Evolutionary conservation across 2,113 vertebrate species (phyloP).

Genomic region (Onychorhynchus coronatus): DNA sequence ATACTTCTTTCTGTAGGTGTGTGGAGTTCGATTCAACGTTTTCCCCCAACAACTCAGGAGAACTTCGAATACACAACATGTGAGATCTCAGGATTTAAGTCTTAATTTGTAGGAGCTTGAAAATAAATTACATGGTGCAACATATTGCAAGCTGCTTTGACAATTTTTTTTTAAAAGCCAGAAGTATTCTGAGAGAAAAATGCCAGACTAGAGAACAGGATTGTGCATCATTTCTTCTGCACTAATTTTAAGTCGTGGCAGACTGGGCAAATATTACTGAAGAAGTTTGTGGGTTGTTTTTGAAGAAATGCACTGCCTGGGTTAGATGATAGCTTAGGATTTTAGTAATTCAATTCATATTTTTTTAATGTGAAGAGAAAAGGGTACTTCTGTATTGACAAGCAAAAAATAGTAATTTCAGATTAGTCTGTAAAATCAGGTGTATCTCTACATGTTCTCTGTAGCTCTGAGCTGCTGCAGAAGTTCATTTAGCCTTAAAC

Average conservation of each 20-base stretch:
- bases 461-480: background rate
- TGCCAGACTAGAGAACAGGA: background rate
- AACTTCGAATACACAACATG: background rate
- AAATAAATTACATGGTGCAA: background rate
- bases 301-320: background rate
- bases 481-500: background rate
- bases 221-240: background rate
- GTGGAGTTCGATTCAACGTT: constrained; percentile 17
- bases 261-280: background rate
- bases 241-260: constrained; percentile 21
- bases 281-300: background rate
- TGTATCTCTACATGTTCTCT: background rate
- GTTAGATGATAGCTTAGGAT: background rate
- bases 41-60: background rate
- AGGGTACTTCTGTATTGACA: background rate
- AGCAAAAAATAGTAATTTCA: background rate
- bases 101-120: constrained; percentile 25
- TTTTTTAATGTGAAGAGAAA: background rate
- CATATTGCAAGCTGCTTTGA: constrained; percentile 14
- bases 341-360: background rate
- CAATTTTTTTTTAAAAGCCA: background rate
- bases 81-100: background rate
- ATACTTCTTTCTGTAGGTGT: constrained; percentile 51
- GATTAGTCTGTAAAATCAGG: background rate
- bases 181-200: constrained; percentile 25